Percentiles rank a stretch among this genome's conserved stretches.
These are phyloP conservation scores for Gadopsis bispinosus DNA, from an alignment of 2,797 vertebrate species.

Conservation along the genomic window DNA sequence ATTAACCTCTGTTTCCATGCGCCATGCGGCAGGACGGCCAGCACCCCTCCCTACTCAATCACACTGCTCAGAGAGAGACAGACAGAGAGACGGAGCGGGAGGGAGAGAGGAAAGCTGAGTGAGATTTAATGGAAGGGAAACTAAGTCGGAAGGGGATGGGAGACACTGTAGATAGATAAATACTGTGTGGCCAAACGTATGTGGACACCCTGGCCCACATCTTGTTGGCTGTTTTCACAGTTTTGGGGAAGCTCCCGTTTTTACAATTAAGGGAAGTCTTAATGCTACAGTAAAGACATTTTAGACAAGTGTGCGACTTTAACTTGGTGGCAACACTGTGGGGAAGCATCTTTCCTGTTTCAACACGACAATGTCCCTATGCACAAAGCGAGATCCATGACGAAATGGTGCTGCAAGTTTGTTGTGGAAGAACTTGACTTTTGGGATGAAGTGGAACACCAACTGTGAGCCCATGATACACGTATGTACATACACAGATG, in stretches of 20 bases:
- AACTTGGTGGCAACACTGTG: slow-evolving; percentile 18
- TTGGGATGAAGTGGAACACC: slow-evolving; percentile 28
- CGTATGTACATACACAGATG: slow-evolving; percentile 8
- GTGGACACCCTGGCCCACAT: neutral
- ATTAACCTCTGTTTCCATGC: slow-evolving; percentile 86
- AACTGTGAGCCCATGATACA: slow-evolving; percentile 1
- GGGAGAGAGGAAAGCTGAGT: slow-evolving; percentile 50
- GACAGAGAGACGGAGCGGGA: slow-evolving; percentile 43
- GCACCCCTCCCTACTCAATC: slow-evolving; percentile 76
- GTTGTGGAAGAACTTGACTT: neutral
- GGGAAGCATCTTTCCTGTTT: slow-evolving; percentile 12
- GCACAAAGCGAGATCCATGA: neutral
- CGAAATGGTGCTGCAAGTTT: neutral
- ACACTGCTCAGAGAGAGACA: slow-evolving; percentile 68
- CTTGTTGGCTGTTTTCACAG: neutral
- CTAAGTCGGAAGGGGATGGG: slow-evolving; percentile 35
- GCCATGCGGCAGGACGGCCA: slow-evolving; percentile 78
- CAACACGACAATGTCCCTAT: neutral
- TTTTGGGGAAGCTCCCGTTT: neutral
- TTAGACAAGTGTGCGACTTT: neutral
- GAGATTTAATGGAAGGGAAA: slow-evolving; percentile 70
- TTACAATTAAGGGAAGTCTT: neutral
- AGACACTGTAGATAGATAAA: slow-evolving; percentile 42
- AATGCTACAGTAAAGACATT: neutral
- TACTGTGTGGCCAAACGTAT: slow-evolving; percentile 32